Evolutionary conservation across 2,797 vertebrate genomes (phyloP).

Genomic region (Ataeniobius toweri): DNA sequence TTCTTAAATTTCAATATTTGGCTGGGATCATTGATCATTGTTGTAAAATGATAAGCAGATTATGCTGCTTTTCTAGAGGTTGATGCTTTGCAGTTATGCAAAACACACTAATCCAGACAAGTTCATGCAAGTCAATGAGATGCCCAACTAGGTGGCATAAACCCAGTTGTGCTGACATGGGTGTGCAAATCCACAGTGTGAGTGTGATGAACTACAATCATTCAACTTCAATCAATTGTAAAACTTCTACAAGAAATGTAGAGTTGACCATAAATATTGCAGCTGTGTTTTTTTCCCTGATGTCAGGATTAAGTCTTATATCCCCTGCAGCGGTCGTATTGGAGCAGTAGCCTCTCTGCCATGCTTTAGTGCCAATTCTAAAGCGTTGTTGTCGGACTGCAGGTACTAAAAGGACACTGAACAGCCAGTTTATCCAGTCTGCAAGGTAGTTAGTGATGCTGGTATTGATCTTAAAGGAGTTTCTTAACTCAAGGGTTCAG

Average conservation of each 20-base stretch:
- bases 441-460: background rate
- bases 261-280: conserved; percentile 14
- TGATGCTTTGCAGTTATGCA: background rate
- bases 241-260: background rate
- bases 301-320: conserved; percentile 31
- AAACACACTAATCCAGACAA: background rate
- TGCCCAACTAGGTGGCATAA: background rate
- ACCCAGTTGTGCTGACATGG: background rate
- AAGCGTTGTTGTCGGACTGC: conserved; percentile 22
- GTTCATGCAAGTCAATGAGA: conserved; percentile 5
- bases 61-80: background rate
- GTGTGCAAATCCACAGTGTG: background rate
- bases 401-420: conserved; percentile 14
- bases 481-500: background rate
- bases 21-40: background rate
- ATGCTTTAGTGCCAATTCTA: conserved; percentile 15
- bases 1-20: background rate
- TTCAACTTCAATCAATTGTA: no score
- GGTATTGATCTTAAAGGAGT: conserved; percentile 32
- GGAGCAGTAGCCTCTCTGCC: background rate
- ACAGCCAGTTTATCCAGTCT: conserved; percentile 14
- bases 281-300: conserved; percentile 8
- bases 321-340: conserved; percentile 13
- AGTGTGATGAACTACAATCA: background rate
- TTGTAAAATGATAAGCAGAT: background rate